Base-by-base conservation (phyloP, 2,888 invertebrate genomes). In the Mimumesa dahlbomi region DNA sequence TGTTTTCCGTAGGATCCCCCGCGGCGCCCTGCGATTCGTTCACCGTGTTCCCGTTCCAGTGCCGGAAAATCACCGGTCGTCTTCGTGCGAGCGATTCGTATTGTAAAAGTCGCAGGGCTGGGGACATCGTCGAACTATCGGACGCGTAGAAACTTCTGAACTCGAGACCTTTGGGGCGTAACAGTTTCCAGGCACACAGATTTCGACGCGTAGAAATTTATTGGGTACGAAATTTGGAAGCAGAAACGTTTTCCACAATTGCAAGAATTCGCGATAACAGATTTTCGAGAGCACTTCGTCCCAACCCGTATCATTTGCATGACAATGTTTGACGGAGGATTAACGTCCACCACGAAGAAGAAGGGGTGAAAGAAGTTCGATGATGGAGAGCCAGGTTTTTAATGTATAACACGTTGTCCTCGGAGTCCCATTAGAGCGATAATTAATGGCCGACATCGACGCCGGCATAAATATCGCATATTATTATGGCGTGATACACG, bases 11-110 rank as follows among this genome's bases (percentile, higher is more conserved):
- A 73, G 67, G 81, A 77, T 75, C 83, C 82, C 84, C 85, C 78
- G 84, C 79, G 77, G 87, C 70, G 84, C 62, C 69, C 77, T 79
- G 79, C 85, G 83, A 86, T 87, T 87, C 85, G 84, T 85, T 87
- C 82, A 79, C 68, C 74, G 69, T 74, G 77, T 80, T 82, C 48
- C 53, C 81, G 72, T 75, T 70, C 76, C 52, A 68, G 64, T 64
- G 73, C 64, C 67, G 82, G 82, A 84, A 86, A 84, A 85, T 84
- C 79, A 74, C 73, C 75, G 72, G 72, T 25, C 25, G 7, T 25
- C 7, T 25, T 25, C 7, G 4, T 25, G 25, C 25, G 25, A 25
- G 25, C 25, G 25, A 25, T 25, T 25, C 4, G 4, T 25, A 7
- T 3, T 25, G 25, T 25, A n/a, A n/a, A n/a, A n/a, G n/a, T n/a